These are phyloP conservation scores for Champsocephalus gunnari DNA, from an alignment of 2,797 vertebrate genomes.

Conservation along the genomic window DNA sequence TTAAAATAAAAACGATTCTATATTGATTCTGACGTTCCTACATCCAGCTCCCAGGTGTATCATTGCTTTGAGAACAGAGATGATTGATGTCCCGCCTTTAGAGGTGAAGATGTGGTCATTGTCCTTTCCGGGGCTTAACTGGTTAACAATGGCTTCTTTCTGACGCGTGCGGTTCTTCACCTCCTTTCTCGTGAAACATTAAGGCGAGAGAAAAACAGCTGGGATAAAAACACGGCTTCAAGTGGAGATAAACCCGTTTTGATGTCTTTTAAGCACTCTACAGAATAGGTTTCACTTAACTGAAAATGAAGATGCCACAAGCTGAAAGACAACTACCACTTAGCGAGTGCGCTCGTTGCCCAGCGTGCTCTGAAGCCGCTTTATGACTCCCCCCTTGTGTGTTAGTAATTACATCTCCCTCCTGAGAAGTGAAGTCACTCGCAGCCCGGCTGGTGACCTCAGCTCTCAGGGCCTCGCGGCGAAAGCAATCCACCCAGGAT, in stretches of 20 bases:
- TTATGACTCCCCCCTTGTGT: constrained; percentile 57
- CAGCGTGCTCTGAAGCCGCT: constrained; percentile 36
- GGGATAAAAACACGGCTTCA: constrained; percentile 49
- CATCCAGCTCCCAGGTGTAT: too few relatives aligned
- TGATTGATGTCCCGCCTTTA: too few relatives aligned
- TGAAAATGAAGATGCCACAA: constrained; percentile 58
- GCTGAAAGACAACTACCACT: constrained; percentile 56
- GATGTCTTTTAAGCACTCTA: constrained; percentile 37
- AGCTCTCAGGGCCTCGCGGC: constrained; percentile 53
- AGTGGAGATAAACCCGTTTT: constrained; percentile 50
- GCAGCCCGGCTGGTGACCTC: constrained; percentile 69
- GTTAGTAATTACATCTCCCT: constrained; percentile 66
- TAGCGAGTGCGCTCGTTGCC: constrained; percentile 32
- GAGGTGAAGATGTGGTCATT: too few relatives aligned
- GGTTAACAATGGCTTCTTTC: constrained; percentile 12
- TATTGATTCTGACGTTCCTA: too few relatives aligned
- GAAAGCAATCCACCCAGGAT: constrained; percentile 77
- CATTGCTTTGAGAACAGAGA: too few relatives aligned
- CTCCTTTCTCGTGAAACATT: constrained; percentile 46
- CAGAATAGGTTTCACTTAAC: constrained; percentile 57
- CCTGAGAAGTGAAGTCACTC: constrained; percentile 74
- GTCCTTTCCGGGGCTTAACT: too few relatives aligned
- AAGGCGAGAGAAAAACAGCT: constrained; percentile 32
- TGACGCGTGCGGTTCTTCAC: constrained; percentile 48
- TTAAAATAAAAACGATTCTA: too few relatives aligned